Percentiles rank a stretch among this genome's conserved stretches.
phyloP scores from a whole-genome alignment of 2,113 vertebrate species.

The Ahaetulla prasina region DNA sequence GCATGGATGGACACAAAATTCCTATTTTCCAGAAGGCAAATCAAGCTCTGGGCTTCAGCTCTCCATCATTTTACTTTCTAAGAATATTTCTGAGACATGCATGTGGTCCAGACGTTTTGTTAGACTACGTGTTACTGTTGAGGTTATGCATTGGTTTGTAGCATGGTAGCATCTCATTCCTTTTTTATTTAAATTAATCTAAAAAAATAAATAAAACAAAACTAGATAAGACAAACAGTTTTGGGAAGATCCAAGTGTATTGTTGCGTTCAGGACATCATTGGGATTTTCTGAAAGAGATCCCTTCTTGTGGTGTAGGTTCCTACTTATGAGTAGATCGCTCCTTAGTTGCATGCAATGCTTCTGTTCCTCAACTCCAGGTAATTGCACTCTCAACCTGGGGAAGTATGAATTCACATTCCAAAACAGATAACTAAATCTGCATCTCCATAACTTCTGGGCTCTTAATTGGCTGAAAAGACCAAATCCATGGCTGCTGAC shows the following conservation, averaged over 20 bases:
- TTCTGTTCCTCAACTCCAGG: not conserved
- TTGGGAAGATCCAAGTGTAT: not conserved
- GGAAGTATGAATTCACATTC: not conserved
- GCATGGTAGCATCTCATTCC: not conserved
- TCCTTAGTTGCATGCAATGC: not conserved
- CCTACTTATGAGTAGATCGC: not conserved
- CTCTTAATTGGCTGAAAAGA: not conserved
- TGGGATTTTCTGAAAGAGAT: not conserved
- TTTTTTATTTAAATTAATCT: not conserved
- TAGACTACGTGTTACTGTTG: not conserved
- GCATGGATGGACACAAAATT: not conserved
- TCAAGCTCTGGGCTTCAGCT: not conserved
- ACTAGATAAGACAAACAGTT: not conserved
- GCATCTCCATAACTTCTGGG: not conserved
- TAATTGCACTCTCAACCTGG: not conserved
- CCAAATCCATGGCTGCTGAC: not conserved
- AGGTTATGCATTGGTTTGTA: not conserved
- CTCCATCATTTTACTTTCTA: not conserved
- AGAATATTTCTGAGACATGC: not conserved
- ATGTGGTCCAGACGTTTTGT: not conserved
- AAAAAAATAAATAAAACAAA: not conserved
- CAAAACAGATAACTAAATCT: not conserved
- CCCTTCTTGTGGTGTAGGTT: not conserved
- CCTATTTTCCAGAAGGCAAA: not conserved
- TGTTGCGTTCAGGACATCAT: not conserved